Evolutionary conservation across 1,140 invertebrate genomes (phyloP), one percentile per base, ranked within the genome.

Genomic region (Drosophila tsacasi): DNA sequence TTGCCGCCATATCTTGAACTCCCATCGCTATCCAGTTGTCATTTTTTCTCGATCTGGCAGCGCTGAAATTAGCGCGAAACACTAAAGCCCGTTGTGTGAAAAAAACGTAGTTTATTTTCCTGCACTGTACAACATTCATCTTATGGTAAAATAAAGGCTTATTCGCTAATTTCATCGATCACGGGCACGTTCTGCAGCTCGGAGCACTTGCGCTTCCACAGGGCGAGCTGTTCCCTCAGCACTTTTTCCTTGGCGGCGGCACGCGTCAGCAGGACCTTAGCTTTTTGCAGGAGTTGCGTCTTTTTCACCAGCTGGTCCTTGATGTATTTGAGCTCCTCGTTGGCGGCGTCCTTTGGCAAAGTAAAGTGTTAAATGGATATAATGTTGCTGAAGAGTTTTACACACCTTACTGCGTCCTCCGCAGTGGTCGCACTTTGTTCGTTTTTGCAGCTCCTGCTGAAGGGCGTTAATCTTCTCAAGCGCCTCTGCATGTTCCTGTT

Each of bases 231-330:
- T 27, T 93, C 92, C 44, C 91, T 65, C 6, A 93, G 32, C n/a
- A 92, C 79, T 35, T 93, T 93, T 40, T 93, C 92, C 46, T 93
- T 93, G 27, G 91, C 92, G 5, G 92, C 92, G 4, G 92, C 91
- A 1, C 92, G 84, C 13, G 92, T 85, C n/a, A 93, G 57, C 39
- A 93, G 37, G 12, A 92, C 86, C 49, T 95, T 95, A 0, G 95
- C 94, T 83, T 94, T 95, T 55, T 93, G 93, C 23, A 95, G 62
- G 5, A 95, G 83, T 55, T 94, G 93, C 5, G 94, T 93, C 76
- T 95, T 95, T 30, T 95, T 94, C 9, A 72, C 61, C 7, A 95
- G 76, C 78, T 95, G 94, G 12, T 91, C 89, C 61, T 93, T 93
- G 63, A 93, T 93, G 60, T 93, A 92, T 57, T 93, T 93, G 2